Percentiles rank a stretch among this genome's conserved stretches.
Conservation (phyloP, 2,797 vertebrate genomes). For the Sternotherus odoratus region DNA sequence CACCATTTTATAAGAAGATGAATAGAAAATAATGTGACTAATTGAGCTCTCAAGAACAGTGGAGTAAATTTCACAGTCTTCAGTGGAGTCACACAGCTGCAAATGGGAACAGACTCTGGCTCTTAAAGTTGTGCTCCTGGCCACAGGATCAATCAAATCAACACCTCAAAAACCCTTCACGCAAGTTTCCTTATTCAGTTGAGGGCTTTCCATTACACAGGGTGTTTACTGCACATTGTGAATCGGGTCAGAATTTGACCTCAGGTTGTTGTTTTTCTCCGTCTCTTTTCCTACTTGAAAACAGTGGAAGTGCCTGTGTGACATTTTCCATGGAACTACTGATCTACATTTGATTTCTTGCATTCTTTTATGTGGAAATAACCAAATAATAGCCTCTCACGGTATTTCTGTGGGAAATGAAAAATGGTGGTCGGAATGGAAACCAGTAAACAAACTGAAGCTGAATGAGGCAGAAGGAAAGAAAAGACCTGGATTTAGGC, state of each 20-base stretch:
- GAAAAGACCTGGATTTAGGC: not conserved
- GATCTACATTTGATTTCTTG: constrained; percentile 31
- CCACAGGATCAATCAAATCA: constrained; percentile 13
- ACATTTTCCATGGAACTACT: constrained; percentile 43
- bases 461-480: not conserved
- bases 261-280: not conserved
- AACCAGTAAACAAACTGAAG: not conserved
- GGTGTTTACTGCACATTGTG: not conserved
- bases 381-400: not conserved
- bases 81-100: not conserved
- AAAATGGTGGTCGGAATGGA: accelerated
- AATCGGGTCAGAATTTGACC: constrained; percentile 21
- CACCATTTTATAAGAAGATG: not conserved
- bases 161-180: not conserved
- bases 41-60: not conserved
- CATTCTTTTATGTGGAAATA: constrained; percentile 10
- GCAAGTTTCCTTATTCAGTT: not conserved
- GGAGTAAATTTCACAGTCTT: not conserved
- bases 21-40: not conserved
- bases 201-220: not conserved
- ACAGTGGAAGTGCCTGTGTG: not conserved
- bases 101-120: not conserved
- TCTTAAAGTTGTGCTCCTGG: not conserved
- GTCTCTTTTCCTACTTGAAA: constrained; percentile 22
- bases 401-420: not conserved